A percentile compares a stretch with the other conserved stretches of the same genome.
phyloP scores from a whole-genome alignment of 2,797 vertebrate genomes.

The Synanceia verrucosa region DNA sequence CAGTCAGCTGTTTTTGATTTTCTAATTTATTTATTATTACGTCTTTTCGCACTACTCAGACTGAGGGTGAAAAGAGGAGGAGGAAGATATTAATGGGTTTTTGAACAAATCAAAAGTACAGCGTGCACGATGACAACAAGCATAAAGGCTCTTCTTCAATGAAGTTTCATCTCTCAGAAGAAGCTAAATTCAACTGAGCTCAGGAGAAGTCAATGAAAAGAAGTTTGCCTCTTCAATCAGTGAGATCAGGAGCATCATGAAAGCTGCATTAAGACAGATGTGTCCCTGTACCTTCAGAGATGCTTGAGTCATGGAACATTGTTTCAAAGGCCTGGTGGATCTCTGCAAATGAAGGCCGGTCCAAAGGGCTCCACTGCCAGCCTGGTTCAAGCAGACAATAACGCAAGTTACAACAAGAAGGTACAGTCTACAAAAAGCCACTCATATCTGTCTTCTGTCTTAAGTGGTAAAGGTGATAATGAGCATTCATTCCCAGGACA shows the following conservation, averaged over 20 bases:
- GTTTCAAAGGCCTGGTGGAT: slow-evolving; percentile 99
- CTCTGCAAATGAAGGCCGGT: slow-evolving; percentile 96
- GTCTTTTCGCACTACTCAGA: not conserved
- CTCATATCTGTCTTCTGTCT: not conserved
- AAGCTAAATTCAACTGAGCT: not conserved
- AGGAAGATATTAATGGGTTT: too few relatives aligned
- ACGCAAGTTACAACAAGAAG: not conserved
- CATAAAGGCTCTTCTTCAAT: too few relatives aligned
- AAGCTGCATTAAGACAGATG: not conserved
- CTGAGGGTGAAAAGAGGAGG: too few relatives aligned
- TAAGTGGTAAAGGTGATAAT: not conserved
- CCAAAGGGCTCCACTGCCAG: slow-evolving; percentile 98
- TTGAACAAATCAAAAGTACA: too few relatives aligned
- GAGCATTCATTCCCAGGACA: not conserved
- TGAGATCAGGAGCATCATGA: not conserved
- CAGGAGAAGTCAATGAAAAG: not conserved
- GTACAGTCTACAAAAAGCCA: not conserved
- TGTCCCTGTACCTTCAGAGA: slow-evolving; percentile 91
- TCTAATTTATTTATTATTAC: not conserved
- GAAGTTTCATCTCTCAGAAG: not conserved
- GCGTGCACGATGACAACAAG: too few relatives aligned
- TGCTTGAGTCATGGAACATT: slow-evolving; percentile 99
- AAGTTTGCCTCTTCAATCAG: not conserved
- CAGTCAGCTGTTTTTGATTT: not conserved
- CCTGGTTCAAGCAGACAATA: slow-evolving; percentile 78